Conservation (phyloP, 92 coral and sea anemone species). For the Isaurus tuberculatus region DNA sequence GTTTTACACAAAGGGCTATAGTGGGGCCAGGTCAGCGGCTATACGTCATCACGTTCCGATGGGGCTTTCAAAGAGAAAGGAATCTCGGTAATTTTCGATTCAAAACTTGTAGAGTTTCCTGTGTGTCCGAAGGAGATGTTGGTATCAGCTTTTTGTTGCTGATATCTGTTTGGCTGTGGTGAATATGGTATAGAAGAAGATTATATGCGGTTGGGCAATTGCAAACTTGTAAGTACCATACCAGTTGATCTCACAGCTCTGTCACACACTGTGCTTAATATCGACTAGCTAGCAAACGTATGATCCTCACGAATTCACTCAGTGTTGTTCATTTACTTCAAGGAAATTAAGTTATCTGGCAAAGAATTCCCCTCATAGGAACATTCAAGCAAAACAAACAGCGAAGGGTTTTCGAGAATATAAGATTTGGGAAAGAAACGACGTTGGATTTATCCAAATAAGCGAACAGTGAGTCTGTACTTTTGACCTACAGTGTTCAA, state of each 20-base stretch:
- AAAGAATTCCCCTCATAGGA: conserved; percentile 32
- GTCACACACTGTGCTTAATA: conserved; percentile 38
- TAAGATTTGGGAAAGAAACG: conserved; percentile 9
- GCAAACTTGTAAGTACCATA: conserved; percentile 15
- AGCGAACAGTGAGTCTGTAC: conserved; percentile 41
- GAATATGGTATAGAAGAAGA: background rate
- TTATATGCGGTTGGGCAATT: background rate
- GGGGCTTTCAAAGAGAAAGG: conserved; percentile 44
- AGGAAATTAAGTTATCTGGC: conserved; percentile 47
- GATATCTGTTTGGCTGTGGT: background rate
- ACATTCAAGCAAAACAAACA: conserved; percentile 20
- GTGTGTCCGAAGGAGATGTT: conserved; percentile 14
- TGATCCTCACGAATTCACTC: conserved; percentile 25
- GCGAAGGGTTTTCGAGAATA: background rate
- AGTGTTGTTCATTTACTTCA: conserved; percentile 14
- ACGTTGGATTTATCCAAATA: conserved; percentile 26
- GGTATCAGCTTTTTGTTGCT: background rate
- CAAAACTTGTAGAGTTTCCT: conserved; percentile 12
- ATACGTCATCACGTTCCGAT: conserved; percentile 26
- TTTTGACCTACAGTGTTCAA: conserved; percentile 37
- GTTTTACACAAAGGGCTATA: background rate
- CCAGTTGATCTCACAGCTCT: background rate
- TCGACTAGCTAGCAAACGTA: conserved; percentile 15
- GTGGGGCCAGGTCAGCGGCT: conserved; percentile 15
- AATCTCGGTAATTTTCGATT: conserved; percentile 43